These are phyloP conservation scores for Micropoecilia bifurca DNA, from an alignment of 2,797 vertebrate species.

Conservation along the genomic window DNA sequence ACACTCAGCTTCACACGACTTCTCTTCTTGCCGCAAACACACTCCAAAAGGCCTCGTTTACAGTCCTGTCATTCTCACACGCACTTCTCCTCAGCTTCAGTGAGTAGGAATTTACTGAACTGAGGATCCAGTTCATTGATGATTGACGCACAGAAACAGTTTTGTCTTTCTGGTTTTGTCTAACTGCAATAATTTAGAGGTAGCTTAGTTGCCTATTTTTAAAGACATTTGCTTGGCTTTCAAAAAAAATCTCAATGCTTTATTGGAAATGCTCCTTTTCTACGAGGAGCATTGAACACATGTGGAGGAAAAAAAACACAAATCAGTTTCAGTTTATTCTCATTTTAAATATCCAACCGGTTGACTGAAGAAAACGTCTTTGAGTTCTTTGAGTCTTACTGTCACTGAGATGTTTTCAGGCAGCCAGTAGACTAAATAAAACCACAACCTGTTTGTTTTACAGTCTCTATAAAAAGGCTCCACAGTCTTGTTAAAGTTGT, in stretches of 20 bases:
- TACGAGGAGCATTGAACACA: neutral
- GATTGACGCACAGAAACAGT: neutral
- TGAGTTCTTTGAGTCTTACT: neutral
- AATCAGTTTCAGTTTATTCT: neutral
- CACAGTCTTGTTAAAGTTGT: conserved; percentile 3
- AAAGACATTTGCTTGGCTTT: neutral
- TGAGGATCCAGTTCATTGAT: conserved; percentile 36
- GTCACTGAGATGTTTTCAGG: conserved; percentile 2
- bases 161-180: conserved; percentile 20
- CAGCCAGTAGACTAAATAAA: conserved; percentile 7
- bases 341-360: neutral
- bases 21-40: conserved; percentile 14
- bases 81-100: conserved; percentile 61
- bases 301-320: neutral
- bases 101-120: conserved; percentile 37
- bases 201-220: neutral
- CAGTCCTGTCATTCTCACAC: conserved; percentile 50
- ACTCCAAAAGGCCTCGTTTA: conserved; percentile 45
- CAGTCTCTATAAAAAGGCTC: neutral
- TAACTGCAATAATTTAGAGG: conserved; percentile 8
- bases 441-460: conserved; percentile 6
- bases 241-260: neutral
- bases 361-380: neutral
- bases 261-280: neutral
- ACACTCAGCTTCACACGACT: conserved; percentile 41